Base-by-base conservation (phyloP, 2,113 vertebrate genomes). In the Theropithecus gelada region DNA sequence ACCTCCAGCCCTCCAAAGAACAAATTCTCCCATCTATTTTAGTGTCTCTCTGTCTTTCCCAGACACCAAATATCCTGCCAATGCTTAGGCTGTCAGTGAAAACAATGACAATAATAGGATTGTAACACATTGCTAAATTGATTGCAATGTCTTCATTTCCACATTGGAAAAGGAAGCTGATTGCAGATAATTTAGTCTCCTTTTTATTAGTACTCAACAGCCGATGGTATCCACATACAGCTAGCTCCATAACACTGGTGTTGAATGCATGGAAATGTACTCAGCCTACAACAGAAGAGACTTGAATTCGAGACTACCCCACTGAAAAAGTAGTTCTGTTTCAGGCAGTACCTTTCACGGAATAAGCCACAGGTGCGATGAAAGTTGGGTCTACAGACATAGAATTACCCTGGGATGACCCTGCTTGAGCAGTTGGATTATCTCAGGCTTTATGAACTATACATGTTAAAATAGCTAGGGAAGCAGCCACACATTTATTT, bases 191-290 rank as follows among this genome's bases (percentile, higher is more conserved):
- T 48, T 40, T 23, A 27, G 59, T 88, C 32, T 27, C 13, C 5
- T 3, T 25, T 73, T 48, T 9, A 32, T 55, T 59, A 38, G 48
- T 0, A 5, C 38, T 18, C 32, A 27, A 6, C 30, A 17, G 83
- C 48, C n/a, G 7, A 55, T 8, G 73, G 25, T 23, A 25, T 9
- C 70, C 43, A 76, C 8, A 81, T 27, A 70, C 43, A 40, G 86
- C 55, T 25, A 50, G 12, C 59, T 17, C 61, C 27, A 1, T 16
- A 3, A 0, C 4, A 6, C 23, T 32, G 0, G 0, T 0, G 57
- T 11, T 30, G 35, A 82, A 64, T 40, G 25, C 48, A 57, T 0
- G 0, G 2, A 43, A 80, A 95, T 5, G 66, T 0, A 16, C 12
- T 25, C 27, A 50, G 64, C 43, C 88, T 50, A 27, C 43, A 12